These are phyloP conservation scores for Zosterops pallidus DNA, from an alignment of 2,113 vertebrate species.

Conservation along the genomic window DNA sequence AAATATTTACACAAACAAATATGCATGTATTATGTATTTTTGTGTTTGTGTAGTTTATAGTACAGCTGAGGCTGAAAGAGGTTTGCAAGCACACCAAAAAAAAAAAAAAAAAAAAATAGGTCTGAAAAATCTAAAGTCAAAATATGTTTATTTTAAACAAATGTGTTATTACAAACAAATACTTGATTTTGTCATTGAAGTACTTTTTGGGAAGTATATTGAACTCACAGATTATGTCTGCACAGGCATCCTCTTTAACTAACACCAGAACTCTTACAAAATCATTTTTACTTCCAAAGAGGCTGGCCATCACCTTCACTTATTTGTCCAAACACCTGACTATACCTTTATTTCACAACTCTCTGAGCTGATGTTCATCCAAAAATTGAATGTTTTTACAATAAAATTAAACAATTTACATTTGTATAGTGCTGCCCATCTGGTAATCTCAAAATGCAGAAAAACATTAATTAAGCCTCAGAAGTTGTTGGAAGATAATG, in stretches of 20 bases:
- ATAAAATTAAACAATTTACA: neutral
- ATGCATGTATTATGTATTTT: neutral
- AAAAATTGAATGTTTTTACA: neutral
- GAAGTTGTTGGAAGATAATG: neutral
- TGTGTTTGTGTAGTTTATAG: neutral
- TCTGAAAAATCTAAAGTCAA: neutral
- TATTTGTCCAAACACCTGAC: neutral
- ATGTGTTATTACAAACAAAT: neutral
- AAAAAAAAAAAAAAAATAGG: no score
- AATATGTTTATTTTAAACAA: neutral
- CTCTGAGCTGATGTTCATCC: neutral
- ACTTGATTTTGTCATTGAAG: neutral
- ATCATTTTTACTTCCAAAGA: neutral
- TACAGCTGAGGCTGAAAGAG: neutral
- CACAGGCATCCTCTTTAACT: neutral
- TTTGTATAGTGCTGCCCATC: constrained; percentile 1
- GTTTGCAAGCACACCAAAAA: neutral
- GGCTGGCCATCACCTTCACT: neutral
- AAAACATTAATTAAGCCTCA: constrained; percentile 13
- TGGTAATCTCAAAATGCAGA: constrained; percentile 26
- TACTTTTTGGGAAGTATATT: neutral
- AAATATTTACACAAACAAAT: neutral
- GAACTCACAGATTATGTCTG: neutral
- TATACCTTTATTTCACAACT: neutral
- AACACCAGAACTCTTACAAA: neutral